phyloP scores from a whole-genome alignment of 1,140 invertebrate species.

The Brachystomella parvula region DNA sequence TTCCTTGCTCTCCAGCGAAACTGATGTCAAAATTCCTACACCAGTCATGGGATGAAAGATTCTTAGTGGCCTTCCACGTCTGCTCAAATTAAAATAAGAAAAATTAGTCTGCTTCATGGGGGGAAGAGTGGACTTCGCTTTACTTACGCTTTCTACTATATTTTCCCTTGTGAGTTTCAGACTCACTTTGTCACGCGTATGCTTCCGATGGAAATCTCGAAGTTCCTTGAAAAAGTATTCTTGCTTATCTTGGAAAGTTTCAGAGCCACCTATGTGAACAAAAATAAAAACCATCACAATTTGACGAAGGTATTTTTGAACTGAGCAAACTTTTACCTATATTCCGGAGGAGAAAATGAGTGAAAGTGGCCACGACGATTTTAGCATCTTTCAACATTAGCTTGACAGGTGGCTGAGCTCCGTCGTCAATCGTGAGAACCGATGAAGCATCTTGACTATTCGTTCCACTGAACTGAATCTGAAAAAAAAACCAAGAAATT shows the following conservation, averaged over 20 bases:
- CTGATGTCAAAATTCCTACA: conserved; percentile 86
- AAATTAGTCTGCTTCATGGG: conserved; percentile 30
- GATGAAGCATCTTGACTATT: conserved; percentile 40
- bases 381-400: conserved; percentile 73
- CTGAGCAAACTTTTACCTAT: conserved; percentile 64
- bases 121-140: conserved; percentile 23
- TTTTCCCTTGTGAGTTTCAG: conserved; percentile 44
- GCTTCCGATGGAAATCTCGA: conserved; percentile 71
- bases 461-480: conserved; percentile 32
- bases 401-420: conserved; percentile 75
- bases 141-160: conserved; percentile 37
- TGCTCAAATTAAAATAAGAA: conserved; percentile 39
- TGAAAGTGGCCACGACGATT: conserved; percentile 85
- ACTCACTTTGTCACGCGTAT: conserved; percentile 72
- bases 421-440: conserved; percentile 76
- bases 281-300: conserved; percentile 12
- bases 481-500: conserved; percentile 5
- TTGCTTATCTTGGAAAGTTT: conserved; percentile 91
- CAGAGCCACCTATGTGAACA: conserved; percentile 61
- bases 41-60: conserved; percentile 74
- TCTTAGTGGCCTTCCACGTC: conserved; percentile 64
- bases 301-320: background rate
- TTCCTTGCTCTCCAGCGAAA: conserved; percentile 83
- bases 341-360: conserved; percentile 85
- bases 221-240: conserved; percentile 92